Conservation (phyloP, 2,113 vertebrate genomes). For the Ceyx cyanopectus region DNA sequence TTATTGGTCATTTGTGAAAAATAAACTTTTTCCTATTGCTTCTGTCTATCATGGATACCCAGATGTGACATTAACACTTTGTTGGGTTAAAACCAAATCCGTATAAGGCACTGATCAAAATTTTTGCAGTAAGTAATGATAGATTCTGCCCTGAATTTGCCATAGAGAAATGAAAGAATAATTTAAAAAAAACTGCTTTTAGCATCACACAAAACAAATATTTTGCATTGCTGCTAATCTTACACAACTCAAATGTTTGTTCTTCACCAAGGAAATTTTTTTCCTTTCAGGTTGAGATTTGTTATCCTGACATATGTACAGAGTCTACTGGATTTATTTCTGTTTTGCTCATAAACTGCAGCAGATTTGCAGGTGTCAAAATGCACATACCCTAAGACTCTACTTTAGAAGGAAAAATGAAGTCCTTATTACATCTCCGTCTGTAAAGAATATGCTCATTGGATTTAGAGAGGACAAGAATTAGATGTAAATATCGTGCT, state of each 20-base stretch:
- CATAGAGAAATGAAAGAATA: neutral
- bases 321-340: neutral
- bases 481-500: constrained; percentile 14
- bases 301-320: neutral
- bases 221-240: neutral
- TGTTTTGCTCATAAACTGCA: constrained; percentile 1
- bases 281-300: neutral
- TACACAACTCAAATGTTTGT: neutral
- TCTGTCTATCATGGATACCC: neutral
- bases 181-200: neutral
- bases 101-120: neutral
- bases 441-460: neutral
- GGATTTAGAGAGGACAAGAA: neutral
- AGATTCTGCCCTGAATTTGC: neutral
- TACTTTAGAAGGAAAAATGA: neutral
- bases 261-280: neutral
- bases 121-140: neutral
- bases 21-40: neutral
- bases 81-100: neutral
- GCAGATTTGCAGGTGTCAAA: neutral
- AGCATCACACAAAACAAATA: neutral
- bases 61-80: neutral
- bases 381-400: neutral
- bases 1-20: constrained; percentile 15
- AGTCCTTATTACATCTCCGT: neutral